Percentiles rank a stretch among this genome's conserved stretches.
Evolutionary conservation across 2,888 invertebrate genomes (phyloP).

Genomic region (Drosophila lacicola): DNA sequence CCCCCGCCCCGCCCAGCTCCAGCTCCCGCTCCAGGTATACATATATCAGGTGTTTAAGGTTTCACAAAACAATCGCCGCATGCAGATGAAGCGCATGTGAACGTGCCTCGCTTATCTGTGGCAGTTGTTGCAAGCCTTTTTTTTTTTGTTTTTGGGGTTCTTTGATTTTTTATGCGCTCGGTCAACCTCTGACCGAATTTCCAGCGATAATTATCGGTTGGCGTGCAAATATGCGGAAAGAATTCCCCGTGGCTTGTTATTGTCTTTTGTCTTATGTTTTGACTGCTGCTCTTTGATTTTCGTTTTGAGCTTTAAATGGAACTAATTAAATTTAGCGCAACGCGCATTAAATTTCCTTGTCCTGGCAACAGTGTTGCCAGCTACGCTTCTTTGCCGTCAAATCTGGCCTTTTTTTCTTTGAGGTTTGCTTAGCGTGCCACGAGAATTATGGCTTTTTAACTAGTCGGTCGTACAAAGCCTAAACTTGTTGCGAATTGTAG

Average conservation of each 20-base stretch:
- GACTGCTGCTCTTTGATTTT: slow-evolving; percentile 33
- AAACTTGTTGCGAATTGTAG: too few species aligned
- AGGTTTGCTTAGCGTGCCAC: too few species aligned
- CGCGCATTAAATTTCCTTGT: slow-evolving; percentile 67
- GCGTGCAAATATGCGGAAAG: slow-evolving; percentile 83
- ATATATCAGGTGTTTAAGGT: slow-evolving; percentile 82
- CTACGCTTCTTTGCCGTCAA: neutral
- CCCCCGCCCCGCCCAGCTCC: neutral
- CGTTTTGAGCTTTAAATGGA: slow-evolving; percentile 65
- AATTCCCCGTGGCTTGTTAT: slow-evolving; percentile 47
- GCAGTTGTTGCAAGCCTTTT: slow-evolving; percentile 8
- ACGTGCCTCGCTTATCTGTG: slow-evolving; percentile 36
- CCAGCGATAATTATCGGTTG: slow-evolving; percentile 83
- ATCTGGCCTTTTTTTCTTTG: neutral
- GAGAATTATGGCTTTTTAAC: too few species aligned
- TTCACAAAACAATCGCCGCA: slow-evolving; percentile 70
- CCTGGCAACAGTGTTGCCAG: slow-evolving; percentile 1
- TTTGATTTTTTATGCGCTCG: slow-evolving; percentile 23
- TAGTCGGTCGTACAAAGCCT: too few species aligned
- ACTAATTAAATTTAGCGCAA: slow-evolving; percentile 73
- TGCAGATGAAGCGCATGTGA: slow-evolving; percentile 62
- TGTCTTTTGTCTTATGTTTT: slow-evolving; percentile 34
- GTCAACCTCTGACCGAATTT: slow-evolving; percentile 84
- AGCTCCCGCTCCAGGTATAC: slow-evolving; percentile 25
- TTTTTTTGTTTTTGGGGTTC: slow-evolving; percentile 13